Percentiles rank a stretch among this genome's conserved stretches.
phyloP scores from a whole-genome alignment of 92 coral and sea anemone genomes.

The Isaurus tuberculatus region DNA sequence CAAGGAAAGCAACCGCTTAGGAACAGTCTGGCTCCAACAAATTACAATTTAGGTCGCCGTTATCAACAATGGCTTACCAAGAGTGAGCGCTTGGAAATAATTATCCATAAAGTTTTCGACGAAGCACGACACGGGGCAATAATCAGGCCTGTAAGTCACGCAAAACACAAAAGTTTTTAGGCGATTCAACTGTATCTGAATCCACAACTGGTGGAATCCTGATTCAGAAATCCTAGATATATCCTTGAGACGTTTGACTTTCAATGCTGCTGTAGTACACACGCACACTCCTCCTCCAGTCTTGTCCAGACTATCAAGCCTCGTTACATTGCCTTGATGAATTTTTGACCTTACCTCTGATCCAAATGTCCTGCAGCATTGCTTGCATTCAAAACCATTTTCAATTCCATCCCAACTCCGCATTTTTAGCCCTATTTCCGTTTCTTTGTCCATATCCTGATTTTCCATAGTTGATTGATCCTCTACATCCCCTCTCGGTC shows the following conservation, averaged over 20 bases:
- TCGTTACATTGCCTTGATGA: slow-evolving; percentile 17
- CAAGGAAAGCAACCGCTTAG: slow-evolving; percentile 11
- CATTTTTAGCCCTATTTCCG: no score
- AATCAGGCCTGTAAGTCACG: slow-evolving; percentile 38
- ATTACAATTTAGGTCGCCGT: slow-evolving; percentile 42
- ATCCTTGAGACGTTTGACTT: no score
- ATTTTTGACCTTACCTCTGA: background rate
- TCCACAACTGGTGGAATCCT: no score
- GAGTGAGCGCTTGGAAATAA: slow-evolving; percentile 51
- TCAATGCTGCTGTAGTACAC: no score
- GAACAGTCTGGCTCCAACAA: background rate
- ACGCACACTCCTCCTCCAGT: no score
- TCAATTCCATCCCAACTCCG: background rate
- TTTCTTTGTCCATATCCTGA: no score
- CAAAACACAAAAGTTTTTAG: no score
- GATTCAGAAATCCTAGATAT: no score
- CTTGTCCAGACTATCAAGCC: no score
- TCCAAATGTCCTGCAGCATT: background rate
- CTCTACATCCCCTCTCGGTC: no score
- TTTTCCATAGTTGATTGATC: no score
- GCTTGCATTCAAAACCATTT: background rate
- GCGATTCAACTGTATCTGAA: no score
- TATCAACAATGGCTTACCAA: slow-evolving; percentile 30
- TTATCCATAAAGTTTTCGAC: slow-evolving; percentile 39
- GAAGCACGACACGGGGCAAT: slow-evolving; percentile 35